Percentiles rank a stretch among this genome's conserved stretches.
phyloP scores from a whole-genome alignment of 2,797 vertebrate species.

The Neosalanx taihuensis region DNA sequence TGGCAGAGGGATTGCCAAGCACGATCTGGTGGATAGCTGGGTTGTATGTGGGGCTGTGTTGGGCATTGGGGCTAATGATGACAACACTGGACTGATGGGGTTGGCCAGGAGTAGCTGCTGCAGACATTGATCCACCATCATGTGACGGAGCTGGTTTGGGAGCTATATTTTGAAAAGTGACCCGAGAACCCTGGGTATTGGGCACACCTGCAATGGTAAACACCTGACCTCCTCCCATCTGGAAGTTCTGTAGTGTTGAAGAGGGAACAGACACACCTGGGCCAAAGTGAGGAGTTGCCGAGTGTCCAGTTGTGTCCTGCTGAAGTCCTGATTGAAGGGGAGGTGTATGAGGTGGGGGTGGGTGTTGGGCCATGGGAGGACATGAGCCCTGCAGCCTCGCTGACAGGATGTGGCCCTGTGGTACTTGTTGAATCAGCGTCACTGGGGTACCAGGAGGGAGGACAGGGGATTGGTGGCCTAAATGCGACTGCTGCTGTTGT shows the following conservation, averaged over 20 bases:
- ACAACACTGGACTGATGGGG: slow-evolving; percentile 86
- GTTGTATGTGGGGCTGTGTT: slow-evolving; percentile 85
- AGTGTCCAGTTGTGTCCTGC: slow-evolving; percentile 79
- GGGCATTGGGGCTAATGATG: slow-evolving; percentile 87
- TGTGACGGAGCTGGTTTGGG: slow-evolving; percentile 91
- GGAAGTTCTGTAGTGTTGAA: slow-evolving; percentile 85
- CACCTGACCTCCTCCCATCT: slow-evolving; percentile 82
- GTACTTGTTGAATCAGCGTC: slow-evolving; percentile 91
- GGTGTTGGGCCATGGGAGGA: slow-evolving; percentile 75
- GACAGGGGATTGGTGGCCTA: slow-evolving; percentile 85
- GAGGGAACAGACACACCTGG: slow-evolving; percentile 72
- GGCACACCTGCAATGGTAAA: slow-evolving; percentile 83
- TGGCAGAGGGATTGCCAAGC: slow-evolving; percentile 86
- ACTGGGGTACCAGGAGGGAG: slow-evolving; percentile 85
- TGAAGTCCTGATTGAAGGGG: slow-evolving; percentile 75
- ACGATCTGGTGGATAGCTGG: slow-evolving; percentile 98
- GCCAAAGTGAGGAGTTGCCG: slow-evolving; percentile 79
- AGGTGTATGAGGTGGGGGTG: slow-evolving; percentile 70
- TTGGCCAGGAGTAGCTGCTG: slow-evolving; percentile 65
- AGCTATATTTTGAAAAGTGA: slow-evolving; percentile 96
- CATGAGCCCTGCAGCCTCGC: slow-evolving; percentile 90
- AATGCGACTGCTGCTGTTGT: slow-evolving; percentile 68
- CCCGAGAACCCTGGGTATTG: slow-evolving; percentile 83
- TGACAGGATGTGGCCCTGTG: slow-evolving; percentile 89
- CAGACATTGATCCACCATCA: slow-evolving; percentile 67